Conservation (phyloP, 92 coral and sea anemone genomes). For the Siderastrea siderea region DNA sequence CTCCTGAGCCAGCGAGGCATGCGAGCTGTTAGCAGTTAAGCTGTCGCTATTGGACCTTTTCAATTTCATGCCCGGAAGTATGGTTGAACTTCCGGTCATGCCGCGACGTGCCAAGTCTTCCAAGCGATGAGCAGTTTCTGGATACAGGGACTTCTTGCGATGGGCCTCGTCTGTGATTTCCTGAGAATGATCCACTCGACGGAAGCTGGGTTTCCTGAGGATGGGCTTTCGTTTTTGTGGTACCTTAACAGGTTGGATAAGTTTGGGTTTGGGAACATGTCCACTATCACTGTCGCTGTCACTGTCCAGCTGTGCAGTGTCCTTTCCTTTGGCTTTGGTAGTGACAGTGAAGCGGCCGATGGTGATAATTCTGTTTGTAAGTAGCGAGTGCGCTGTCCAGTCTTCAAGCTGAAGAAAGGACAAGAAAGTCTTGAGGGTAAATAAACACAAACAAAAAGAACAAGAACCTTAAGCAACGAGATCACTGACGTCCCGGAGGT, state of each 20-base stretch:
- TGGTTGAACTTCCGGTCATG: conserved; percentile 84
- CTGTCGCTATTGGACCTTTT: conserved; percentile 55
- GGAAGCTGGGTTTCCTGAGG: conserved; percentile 37
- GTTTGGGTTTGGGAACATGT: conserved; percentile 9
- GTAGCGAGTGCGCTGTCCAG: conserved; percentile 94
- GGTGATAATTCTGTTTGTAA: conserved; percentile 87
- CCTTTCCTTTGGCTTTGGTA: conserved; percentile 67
- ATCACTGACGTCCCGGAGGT: no score
- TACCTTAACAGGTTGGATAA: neutral
- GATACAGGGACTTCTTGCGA: conserved; percentile 58
- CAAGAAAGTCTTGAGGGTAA: neutral
- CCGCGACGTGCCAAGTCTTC: conserved; percentile 70
- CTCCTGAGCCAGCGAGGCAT: conserved; percentile 23
- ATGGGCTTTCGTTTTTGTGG: conserved; percentile 33
- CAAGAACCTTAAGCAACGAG: neutral
- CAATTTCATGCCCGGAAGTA: conserved; percentile 77
- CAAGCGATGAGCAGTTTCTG: conserved; percentile 74
- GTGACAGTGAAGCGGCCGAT: conserved; percentile 98
- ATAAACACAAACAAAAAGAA: neutral
- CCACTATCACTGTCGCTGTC: conserved; percentile 28
- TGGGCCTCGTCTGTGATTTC: conserved; percentile 22
- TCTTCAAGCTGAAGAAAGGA: conserved; percentile 86
- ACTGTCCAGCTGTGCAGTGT: conserved; percentile 14
- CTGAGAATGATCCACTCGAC: conserved; percentile 24
- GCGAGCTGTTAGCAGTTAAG: conserved; percentile 11